Conservation (phyloP, 2,888 invertebrate species). For the Nebria salina region DNA sequence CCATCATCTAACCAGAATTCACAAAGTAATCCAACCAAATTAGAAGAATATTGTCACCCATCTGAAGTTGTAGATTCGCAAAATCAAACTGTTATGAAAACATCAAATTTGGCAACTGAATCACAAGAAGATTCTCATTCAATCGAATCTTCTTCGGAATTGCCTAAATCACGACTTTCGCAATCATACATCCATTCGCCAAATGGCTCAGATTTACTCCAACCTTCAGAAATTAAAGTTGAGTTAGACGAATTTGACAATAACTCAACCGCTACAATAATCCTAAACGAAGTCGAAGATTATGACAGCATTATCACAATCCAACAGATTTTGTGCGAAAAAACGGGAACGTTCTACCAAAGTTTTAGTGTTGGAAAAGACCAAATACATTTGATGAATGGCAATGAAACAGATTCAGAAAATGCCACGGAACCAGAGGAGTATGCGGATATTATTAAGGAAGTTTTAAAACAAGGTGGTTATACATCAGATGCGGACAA, state of each 20-base stretch:
- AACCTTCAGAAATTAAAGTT: neutral
- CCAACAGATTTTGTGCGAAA: constrained; percentile 23
- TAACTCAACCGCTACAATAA: neutral
- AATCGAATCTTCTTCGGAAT: neutral
- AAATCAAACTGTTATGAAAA: too few relatives aligned
- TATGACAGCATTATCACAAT: neutral
- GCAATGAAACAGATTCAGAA: neutral
- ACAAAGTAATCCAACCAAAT: neutral
- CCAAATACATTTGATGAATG: neutral
- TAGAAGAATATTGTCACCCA: neutral
- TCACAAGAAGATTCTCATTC: neutral
- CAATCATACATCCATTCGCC: neutral
- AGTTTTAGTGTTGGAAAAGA: neutral
- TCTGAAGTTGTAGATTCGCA: neutral
- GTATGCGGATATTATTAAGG: neutral
- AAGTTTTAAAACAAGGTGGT: neutral
- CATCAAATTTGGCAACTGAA: too few relatives aligned
- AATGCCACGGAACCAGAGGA: neutral
- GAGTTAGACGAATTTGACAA: neutral
- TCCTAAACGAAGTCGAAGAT: neutral
- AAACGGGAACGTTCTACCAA: constrained; percentile 20
- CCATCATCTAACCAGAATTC: neutral
- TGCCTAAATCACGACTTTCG: neutral
- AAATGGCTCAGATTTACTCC: neutral
- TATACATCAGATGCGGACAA: neutral